phyloP scores from a whole-genome alignment of 2,797 vertebrate genomes.

The Parotocinclus haroldoi region DNA sequence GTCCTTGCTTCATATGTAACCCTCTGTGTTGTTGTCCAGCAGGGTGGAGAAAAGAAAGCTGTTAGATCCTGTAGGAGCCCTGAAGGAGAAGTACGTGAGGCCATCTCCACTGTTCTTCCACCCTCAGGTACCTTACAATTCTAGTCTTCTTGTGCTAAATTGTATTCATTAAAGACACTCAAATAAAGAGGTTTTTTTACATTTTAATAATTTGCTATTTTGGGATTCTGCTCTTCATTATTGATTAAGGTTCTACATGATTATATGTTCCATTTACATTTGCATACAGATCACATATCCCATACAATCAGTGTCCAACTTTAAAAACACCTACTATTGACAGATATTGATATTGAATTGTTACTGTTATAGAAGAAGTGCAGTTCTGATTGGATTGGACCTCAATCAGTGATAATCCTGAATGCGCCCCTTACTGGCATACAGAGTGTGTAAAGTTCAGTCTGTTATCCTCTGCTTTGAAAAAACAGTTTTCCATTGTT shows the following conservation, averaged over 20 bases:
- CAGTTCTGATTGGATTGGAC: constrained; percentile 17
- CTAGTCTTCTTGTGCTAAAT: neutral
- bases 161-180: neutral
- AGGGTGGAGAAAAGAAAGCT: constrained; percentile 99
- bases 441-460: constrained; percentile 27
- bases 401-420: constrained; percentile 32
- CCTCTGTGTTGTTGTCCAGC: constrained; percentile 96
- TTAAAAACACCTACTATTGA: neutral
- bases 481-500: constrained; percentile 63
- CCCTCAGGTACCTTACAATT: constrained; percentile 81
- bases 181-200: neutral
- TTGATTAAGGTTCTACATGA: too few species aligned
- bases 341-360: constrained; percentile 16
- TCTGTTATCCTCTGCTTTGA: constrained; percentile 64
- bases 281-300: too few species aligned
- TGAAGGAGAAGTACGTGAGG: constrained; percentile 95
- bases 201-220: too few species aligned
- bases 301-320: too few species aligned
- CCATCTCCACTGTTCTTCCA: constrained; percentile 92
- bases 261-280: too few species aligned
- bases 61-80: constrained; percentile 89
- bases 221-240: too few species aligned
- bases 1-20: constrained; percentile 86
- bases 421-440: constrained; percentile 21
- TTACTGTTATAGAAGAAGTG: neutral